These are phyloP conservation scores for Marmota monax DNA, from an alignment of 2,113 vertebrate species.

Conservation along the genomic window DNA sequence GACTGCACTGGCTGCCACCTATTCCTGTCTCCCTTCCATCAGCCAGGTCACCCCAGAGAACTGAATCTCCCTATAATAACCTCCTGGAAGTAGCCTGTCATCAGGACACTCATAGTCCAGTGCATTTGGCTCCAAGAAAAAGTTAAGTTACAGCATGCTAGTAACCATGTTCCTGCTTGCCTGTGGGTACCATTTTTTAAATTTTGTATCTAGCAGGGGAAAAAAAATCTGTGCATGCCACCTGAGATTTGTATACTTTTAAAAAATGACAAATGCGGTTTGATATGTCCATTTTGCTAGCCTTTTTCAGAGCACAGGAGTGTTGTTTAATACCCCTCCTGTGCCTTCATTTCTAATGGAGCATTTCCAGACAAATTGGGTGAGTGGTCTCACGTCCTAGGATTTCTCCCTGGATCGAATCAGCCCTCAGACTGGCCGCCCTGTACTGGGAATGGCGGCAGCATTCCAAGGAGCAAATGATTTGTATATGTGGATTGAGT, in stretches of 20 bases:
- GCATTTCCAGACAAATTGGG: not conserved
- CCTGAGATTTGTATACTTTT: not conserved
- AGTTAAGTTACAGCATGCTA: not conserved
- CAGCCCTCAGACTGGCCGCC: not conserved
- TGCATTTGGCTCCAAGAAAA: not conserved
- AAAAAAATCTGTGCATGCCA: not conserved
- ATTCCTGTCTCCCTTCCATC: not conserved
- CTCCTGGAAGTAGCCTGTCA: not conserved
- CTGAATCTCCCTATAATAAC: not conserved
- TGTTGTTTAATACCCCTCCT: not conserved
- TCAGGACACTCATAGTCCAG: not conserved
- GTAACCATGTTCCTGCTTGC: not conserved
- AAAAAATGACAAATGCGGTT: not conserved
- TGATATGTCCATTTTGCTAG: not conserved
- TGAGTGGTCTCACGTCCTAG: not conserved
- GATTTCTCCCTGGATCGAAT: not conserved
- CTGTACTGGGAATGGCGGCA: not conserved
- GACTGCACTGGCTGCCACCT: not conserved
- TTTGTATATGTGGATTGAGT: not conserved
- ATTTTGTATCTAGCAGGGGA: not conserved
- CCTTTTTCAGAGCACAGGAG: not conserved
- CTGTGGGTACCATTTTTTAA: not conserved
- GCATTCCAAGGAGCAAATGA: not conserved
- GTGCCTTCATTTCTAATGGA: not conserved
- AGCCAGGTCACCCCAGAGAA: not conserved